Evolutionary conservation across 2,888 invertebrate genomes (phyloP).

Genomic region (Artemia sinica): DNA sequence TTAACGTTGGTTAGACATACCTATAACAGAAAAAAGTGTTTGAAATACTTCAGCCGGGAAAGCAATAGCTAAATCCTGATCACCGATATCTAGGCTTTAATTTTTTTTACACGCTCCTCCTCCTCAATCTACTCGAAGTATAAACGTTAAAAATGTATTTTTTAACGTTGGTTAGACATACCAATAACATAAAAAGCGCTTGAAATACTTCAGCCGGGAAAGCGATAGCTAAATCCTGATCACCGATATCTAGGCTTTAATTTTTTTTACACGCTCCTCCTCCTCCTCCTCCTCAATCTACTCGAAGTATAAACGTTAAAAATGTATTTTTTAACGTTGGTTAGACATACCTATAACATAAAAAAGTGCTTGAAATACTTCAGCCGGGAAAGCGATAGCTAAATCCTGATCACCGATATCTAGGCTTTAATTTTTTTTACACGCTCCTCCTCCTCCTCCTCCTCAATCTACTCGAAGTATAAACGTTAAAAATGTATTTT

Average conservation of each 20-base stretch:
- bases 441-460: too few species aligned
- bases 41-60: not conserved
- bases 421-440: too few species aligned
- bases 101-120: too few species aligned
- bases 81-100: too few species aligned
- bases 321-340: not conserved
- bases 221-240: not conserved
- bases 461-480: too few species aligned
- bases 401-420: not conserved
- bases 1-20: not conserved
- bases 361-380: not conserved
- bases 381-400: not conserved
- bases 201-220: not conserved
- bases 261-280: too few species aligned
- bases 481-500: too few species aligned
- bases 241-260: not conserved
- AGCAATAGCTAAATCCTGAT: too few species aligned
- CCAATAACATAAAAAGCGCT: not conserved
- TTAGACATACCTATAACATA: not conserved
- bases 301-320: not conserved
- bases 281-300: too few species aligned
- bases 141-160: not conserved
- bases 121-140: not conserved
- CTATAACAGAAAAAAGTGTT: not conserved
- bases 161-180: not conserved